These are phyloP conservation scores for Idaea dimidiata DNA, from an alignment of 2,888 invertebrate genomes.

Conservation along the genomic window DNA sequence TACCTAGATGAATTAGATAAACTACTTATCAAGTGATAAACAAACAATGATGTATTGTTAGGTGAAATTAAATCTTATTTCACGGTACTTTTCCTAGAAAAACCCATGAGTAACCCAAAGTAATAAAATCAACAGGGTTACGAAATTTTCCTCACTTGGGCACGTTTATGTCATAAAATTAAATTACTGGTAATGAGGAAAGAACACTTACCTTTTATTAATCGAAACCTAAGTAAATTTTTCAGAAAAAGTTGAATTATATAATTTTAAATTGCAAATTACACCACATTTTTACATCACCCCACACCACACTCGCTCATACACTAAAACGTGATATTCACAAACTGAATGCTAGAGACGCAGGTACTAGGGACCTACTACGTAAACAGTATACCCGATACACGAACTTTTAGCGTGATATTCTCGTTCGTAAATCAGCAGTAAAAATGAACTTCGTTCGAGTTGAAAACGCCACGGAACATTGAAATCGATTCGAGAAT, in stretches of 20 bases:
- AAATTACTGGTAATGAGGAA: not conserved
- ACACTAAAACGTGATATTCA: not conserved
- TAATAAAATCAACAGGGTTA: slow-evolving; percentile 20
- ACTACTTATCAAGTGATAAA: not conserved
- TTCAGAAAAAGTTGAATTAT: slow-evolving; percentile 40
- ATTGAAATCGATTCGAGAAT: not conserved
- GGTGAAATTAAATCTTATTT: not conserved
- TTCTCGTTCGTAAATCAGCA: not conserved
- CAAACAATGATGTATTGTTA: not conserved
- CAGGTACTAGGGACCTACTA: not conserved
- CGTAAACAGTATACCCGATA: not conserved
- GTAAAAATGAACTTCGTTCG: not conserved
- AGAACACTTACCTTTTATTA: not conserved
- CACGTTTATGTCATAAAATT: not conserved
- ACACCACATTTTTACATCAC: slow-evolving; percentile 45
- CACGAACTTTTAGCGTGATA: not conserved
- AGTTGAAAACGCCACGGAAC: not conserved
- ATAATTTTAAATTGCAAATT: slow-evolving; percentile 57
- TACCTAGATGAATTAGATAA: too few relatives aligned
- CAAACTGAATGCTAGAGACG: not conserved
- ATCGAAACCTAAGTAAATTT: not conserved
- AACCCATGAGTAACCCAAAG: slow-evolving; percentile 3
- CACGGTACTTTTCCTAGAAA: not conserved
- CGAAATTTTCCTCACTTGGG: slow-evolving; percentile 14
- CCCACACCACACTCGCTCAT: slow-evolving; percentile 19